These are phyloP conservation scores for Mixornis gularis DNA, from an alignment of 2,113 vertebrate species.

Conservation along the genomic window DNA sequence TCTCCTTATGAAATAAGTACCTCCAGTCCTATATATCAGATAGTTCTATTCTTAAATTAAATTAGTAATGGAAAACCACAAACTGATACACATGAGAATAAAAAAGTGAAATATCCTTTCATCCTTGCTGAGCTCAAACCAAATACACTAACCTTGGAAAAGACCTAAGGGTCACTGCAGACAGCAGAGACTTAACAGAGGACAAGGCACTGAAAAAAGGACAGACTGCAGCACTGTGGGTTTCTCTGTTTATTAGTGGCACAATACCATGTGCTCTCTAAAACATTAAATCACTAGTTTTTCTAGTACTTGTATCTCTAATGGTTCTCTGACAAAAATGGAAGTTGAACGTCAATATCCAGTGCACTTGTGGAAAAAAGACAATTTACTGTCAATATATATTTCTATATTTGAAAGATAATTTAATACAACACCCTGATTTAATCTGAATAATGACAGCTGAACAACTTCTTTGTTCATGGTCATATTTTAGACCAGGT, in stretches of 20 bases:
- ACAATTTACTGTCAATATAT: background rate
- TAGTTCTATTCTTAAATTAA: background rate
- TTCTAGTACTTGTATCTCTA: background rate
- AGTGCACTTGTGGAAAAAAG: background rate
- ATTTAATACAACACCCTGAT: background rate
- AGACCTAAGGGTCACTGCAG: background rate
- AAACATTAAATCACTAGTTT: background rate
- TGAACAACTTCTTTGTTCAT: background rate
- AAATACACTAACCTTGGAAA: background rate
- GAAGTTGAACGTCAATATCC: background rate
- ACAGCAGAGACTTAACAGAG: background rate
- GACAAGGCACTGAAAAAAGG: background rate
- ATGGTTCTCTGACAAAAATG: background rate
- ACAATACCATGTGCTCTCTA: background rate
- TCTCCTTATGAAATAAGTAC: background rate
- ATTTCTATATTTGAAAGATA: background rate
- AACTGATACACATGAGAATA: background rate
- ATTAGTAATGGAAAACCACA: background rate
- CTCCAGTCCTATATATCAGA: background rate
- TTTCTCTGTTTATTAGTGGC: background rate
- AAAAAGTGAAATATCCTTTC: background rate
- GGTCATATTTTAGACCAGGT: background rate
- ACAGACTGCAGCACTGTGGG: background rate
- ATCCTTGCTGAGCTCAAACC: background rate
- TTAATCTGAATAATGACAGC: background rate